phyloP scores from a whole-genome alignment of 2,113 vertebrate genomes.

The Hepsetus odoe region DNA sequence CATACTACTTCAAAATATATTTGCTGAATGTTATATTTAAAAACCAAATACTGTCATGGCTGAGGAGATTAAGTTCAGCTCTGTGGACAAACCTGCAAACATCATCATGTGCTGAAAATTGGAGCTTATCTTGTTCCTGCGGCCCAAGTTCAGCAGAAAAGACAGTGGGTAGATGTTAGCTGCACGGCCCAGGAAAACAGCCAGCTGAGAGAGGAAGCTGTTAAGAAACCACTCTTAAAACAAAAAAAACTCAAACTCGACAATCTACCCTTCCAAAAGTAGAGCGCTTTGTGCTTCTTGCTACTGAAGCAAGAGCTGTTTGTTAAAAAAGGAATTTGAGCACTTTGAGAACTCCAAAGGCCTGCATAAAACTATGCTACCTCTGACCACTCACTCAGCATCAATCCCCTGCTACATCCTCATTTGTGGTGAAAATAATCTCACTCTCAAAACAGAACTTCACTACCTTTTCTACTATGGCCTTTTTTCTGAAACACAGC shows the following conservation, averaged over 20 bases:
- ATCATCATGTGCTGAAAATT: constrained; percentile 99
- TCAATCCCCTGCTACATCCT: neutral
- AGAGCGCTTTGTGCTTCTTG: constrained; percentile 7
- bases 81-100: constrained; percentile 86
- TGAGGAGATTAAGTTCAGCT: neutral
- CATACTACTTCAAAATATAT: neutral
- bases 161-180: constrained; percentile 99
- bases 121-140: constrained; percentile 91
- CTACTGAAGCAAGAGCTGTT: neutral
- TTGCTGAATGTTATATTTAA: neutral
- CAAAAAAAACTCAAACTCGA: neutral
- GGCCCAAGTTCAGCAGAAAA: constrained; percentile 93
- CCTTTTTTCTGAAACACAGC: too few relatives aligned
- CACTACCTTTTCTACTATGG: too few relatives aligned
- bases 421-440: too few relatives aligned
- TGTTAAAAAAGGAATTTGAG: neutral
- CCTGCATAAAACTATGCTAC: neutral
- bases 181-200: constrained; percentile 96
- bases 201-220: constrained; percentile 76
- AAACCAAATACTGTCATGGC: neutral
- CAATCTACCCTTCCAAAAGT: neutral
- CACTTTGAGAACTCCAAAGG: constrained; percentile 11
- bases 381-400: neutral
- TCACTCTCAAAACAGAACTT: neutral
- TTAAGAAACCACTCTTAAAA: constrained; percentile 75